Evolutionary conservation across 2,113 vertebrate species (phyloP).

Genomic region (Spermophilus dauricus): DNA sequence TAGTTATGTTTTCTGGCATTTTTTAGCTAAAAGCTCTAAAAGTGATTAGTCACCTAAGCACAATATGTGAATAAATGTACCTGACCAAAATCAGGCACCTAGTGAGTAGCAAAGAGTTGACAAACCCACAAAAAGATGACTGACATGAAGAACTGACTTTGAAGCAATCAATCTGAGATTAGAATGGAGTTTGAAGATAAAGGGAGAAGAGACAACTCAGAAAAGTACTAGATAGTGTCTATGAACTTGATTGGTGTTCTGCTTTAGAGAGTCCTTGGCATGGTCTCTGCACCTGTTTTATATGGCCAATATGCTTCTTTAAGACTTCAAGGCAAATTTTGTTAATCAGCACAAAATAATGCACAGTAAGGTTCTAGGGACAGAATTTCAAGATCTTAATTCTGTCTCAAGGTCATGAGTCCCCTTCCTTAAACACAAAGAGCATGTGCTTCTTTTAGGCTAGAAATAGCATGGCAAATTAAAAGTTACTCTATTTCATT

Average conservation of each 20-base stretch:
- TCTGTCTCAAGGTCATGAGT: background rate
- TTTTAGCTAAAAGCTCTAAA: background rate
- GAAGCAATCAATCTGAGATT: background rate
- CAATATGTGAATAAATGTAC: background rate
- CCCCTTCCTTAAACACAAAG: background rate
- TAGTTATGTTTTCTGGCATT: background rate
- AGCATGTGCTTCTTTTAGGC: background rate
- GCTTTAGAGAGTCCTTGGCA: rapidly evolving
- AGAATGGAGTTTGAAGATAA: background rate
- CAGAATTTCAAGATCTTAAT: background rate
- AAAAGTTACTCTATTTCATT: conserved; percentile 51
- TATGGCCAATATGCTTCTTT: background rate
- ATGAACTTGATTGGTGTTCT: background rate
- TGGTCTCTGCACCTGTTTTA: rapidly evolving
- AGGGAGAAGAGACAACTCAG: background rate
- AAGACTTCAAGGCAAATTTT: background rate
- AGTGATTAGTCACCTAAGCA: background rate
- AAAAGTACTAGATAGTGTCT: background rate
- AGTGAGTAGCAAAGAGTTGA: background rate
- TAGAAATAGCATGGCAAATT: conserved; percentile 44
- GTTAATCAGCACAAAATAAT: background rate
- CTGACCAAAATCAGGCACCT: background rate
- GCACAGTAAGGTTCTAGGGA: background rate
- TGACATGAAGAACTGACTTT: background rate
- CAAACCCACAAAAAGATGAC: background rate